Conservation (phyloP, 2,797 vertebrate species). For the Sebastolobus altivelis region DNA sequence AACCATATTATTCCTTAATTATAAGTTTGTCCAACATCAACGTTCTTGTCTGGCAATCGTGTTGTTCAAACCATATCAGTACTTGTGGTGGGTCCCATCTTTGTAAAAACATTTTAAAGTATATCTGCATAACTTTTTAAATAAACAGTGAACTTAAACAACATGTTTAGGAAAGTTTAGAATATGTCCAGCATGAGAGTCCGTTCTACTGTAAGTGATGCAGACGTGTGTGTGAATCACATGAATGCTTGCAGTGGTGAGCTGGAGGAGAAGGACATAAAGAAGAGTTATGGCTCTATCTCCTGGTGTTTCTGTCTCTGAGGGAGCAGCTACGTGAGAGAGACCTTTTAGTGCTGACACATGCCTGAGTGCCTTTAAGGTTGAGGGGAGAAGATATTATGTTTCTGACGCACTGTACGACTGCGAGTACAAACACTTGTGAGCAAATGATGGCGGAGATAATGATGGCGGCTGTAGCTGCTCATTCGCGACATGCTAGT, state of each 20-base stretch:
- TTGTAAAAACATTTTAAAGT: background rate
- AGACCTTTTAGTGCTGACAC: slow-evolving; percentile 78
- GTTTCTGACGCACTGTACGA: slow-evolving; percentile 57
- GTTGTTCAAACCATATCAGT: background rate
- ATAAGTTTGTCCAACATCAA: background rate
- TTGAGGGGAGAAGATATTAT: slow-evolving; percentile 57
- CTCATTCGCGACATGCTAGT: slow-evolving; percentile 23
- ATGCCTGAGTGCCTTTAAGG: slow-evolving; percentile 68
- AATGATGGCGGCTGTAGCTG: slow-evolving; percentile 54
- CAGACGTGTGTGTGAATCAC: slow-evolving; percentile 35
- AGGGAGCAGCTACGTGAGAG: slow-evolving; percentile 58
- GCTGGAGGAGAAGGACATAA: slow-evolving; percentile 60
- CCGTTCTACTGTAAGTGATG: slow-evolving; percentile 10
- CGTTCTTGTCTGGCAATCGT: too few relatives aligned
- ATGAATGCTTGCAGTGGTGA: slow-evolving; percentile 42
- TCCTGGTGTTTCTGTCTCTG: slow-evolving; percentile 64
- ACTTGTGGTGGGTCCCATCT: background rate
- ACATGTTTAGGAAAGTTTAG: background rate
- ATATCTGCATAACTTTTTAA: background rate
- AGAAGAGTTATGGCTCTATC: slow-evolving; percentile 71
- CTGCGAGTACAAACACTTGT: slow-evolving; percentile 61
- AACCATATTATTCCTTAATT: background rate
- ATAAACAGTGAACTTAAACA: background rate
- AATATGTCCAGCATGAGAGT: background rate
- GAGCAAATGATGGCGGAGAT: slow-evolving; percentile 60